Conservation (phyloP, 2,797 vertebrate species). For the Parambassis ranga region DNA sequence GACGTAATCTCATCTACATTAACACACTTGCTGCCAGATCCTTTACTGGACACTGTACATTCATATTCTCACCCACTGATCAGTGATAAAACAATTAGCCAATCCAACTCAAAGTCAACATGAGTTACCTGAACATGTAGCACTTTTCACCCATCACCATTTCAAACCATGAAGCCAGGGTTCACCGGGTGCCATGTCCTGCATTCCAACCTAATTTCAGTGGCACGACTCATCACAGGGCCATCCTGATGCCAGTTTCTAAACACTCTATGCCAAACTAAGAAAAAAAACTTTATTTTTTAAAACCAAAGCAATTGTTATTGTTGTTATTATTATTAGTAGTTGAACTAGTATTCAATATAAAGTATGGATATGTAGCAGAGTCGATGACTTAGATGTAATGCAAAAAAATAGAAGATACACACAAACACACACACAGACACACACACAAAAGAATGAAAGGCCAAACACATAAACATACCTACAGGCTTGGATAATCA, state of each 20-base stretch:
- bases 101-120: constrained; percentile 18
- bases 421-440: constrained; percentile 50
- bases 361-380: constrained; percentile 85
- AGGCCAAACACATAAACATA: constrained; percentile 47
- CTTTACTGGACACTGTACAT: constrained; percentile 12
- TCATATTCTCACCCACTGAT: constrained; percentile 19
- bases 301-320: constrained; percentile 88
- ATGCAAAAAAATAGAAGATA: constrained; percentile 81
- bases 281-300: constrained; percentile 81
- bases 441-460: constrained; percentile 39
- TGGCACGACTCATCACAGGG: constrained; percentile 58
- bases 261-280: constrained; percentile 86
- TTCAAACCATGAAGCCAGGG: constrained; percentile 19
- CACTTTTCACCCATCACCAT: constrained; percentile 57
- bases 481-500: constrained; percentile 69
- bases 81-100: constrained; percentile 7
- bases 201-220: constrained; percentile 41
- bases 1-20: constrained; percentile 17
- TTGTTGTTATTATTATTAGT: constrained; percentile 74
- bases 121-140: constrained; percentile 74
- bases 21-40: constrained; percentile 16
- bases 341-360: constrained; percentile 66
- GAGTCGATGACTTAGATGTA: constrained; percentile 83
- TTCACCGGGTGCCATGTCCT: constrained; percentile 42
- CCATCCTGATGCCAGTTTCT: constrained; percentile 70